Conservation (phyloP, 2,888 invertebrate species). For the Dendrolimus houi region DNA sequence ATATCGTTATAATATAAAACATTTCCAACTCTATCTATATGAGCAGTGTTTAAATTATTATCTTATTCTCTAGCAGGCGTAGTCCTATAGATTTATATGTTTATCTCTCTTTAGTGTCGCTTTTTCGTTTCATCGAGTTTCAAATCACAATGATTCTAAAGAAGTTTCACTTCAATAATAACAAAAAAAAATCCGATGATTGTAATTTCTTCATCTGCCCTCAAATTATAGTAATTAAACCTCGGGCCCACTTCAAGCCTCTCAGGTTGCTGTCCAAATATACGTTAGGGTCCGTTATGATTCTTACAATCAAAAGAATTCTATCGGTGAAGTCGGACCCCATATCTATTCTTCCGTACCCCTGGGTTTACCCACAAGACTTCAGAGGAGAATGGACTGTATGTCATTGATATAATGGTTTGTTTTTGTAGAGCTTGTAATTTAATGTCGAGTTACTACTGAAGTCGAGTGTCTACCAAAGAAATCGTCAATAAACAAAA, state of each 20-base stretch:
- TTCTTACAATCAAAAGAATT: conserved; percentile 63
- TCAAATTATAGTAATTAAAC: conserved; percentile 73
- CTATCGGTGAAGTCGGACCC: conserved; percentile 58
- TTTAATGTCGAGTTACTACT: conserved; percentile 13
- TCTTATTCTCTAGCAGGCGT: too few relatives aligned
- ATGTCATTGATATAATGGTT: conserved; percentile 5
- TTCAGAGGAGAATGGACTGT: conserved; percentile 20
- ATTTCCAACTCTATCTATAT: too few relatives aligned
- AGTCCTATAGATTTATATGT: too few relatives aligned
- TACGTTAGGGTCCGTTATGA: conserved; percentile 73
- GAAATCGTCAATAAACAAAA: conserved; percentile 72
- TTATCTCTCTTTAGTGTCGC: too few relatives aligned
- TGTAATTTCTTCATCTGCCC: conserved; percentile 56
- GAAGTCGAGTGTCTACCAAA: conserved; percentile 63
- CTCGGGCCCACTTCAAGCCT: conserved; percentile 65
- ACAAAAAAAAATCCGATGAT: conserved; percentile 7
- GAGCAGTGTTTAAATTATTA: too few relatives aligned
- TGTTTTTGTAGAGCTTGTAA: conserved; percentile 11
- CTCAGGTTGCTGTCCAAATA: conserved; percentile 74
- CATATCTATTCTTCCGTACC: conserved; percentile 71
- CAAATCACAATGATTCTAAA: too few relatives aligned
- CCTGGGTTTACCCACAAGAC: conserved; percentile 28
- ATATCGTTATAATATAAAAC: too few relatives aligned
- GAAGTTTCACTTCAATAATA: too few relatives aligned
- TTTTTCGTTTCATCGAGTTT: too few relatives aligned